phyloP scores from a whole-genome alignment of 2,113 vertebrate genomes.

The Mixornis gularis region DNA sequence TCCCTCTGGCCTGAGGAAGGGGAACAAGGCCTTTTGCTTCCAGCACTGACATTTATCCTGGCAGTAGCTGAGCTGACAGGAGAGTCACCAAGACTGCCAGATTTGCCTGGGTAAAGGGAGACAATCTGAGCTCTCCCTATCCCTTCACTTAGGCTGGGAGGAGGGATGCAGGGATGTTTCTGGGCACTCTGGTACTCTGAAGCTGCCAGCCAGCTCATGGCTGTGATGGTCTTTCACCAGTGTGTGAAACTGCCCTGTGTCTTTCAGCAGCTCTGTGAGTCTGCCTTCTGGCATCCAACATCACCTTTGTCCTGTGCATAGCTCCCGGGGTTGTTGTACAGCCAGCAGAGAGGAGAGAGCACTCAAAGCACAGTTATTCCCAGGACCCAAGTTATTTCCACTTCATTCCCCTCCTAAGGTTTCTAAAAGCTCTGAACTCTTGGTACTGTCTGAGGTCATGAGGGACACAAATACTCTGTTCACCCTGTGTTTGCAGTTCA shows the following conservation, averaged over 20 bases:
- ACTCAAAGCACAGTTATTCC: not conserved
- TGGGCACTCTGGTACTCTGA: accelerated
- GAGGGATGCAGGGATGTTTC: not conserved
- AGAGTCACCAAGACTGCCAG: not conserved
- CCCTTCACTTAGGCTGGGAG: not conserved
- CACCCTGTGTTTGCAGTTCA: not conserved
- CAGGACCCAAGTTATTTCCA: not conserved
- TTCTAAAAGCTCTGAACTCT: not conserved
- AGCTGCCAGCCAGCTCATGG: not conserved
- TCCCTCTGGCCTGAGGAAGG: not conserved
- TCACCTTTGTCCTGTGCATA: not conserved
- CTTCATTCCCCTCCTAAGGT: not conserved
- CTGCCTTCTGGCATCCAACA: not conserved
- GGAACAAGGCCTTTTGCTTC: not conserved
- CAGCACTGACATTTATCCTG: not conserved
- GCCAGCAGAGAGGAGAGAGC: not conserved
- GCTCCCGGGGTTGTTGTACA: not conserved
- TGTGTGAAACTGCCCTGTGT: accelerated
- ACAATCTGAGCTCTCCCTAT: not conserved
- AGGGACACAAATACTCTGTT: not conserved
- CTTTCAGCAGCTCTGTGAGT: not conserved
- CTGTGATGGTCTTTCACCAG: not conserved
- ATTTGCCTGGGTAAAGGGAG: not conserved
- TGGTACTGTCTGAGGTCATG: not conserved
- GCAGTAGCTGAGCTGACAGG: not conserved